A percentile compares a stretch with the other conserved stretches of the same genome.
phyloP scores from a whole-genome alignment of 2,888 invertebrate species.

The Bruchidius siliquastri region DNA sequence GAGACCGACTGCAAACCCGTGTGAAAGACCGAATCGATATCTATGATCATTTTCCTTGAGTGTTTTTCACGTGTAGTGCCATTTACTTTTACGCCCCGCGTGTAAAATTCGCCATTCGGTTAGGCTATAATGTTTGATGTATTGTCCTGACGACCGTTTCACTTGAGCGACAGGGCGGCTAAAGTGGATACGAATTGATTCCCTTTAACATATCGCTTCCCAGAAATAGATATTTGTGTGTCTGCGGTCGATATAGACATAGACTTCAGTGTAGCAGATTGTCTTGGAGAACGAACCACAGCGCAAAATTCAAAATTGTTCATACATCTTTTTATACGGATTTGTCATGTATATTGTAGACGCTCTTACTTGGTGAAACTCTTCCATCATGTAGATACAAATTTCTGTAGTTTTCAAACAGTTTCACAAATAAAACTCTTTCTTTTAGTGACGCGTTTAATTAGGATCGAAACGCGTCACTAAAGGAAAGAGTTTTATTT shows the following conservation, averaged over 20 bases:
- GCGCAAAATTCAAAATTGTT: no score
- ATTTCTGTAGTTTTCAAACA: no score
- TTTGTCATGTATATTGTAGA: no score
- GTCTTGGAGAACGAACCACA: no score
- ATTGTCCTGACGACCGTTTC: conserved; percentile 9
- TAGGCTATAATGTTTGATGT: conserved; percentile 5
- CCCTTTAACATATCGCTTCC: neutral
- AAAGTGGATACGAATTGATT: neutral
- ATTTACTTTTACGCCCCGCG: conserved; percentile 17
- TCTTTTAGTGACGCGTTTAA: no score
- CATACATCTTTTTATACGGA: no score
- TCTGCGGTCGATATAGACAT: neutral
- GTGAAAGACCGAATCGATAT: conserved; percentile 9
- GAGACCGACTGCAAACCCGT: neutral
- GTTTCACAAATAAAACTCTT: no score
- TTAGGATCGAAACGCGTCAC: no score
- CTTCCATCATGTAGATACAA: no score
- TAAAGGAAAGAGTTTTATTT: no score
- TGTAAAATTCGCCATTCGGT: conserved; percentile 16
- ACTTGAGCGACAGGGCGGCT: neutral
- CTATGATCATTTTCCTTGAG: conserved; percentile 14
- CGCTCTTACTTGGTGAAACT: no score
- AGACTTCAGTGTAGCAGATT: neutral
- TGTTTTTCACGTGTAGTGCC: conserved; percentile 11
- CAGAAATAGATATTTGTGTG: neutral